phyloP scores from a whole-genome alignment of 2,113 vertebrate genomes.

The Illadopsis cleaveri region DNA sequence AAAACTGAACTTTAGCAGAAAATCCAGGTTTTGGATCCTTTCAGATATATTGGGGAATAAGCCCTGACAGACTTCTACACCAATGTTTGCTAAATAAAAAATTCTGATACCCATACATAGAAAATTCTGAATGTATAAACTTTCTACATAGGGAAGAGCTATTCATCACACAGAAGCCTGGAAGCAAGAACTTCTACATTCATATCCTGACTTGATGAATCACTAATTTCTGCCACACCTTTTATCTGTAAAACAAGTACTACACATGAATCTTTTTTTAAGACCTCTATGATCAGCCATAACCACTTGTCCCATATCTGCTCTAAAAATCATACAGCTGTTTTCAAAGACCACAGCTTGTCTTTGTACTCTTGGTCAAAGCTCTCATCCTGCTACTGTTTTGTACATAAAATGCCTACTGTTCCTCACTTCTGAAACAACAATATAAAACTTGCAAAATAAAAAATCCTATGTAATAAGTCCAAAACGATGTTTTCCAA shows the following conservation, averaged over 20 bases:
- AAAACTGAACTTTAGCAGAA: constrained; percentile 7
- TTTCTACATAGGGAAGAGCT: background rate
- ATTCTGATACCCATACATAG: background rate
- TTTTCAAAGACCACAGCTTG: background rate
- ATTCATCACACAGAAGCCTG: background rate
- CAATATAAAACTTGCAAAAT: background rate
- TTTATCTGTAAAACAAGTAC: background rate
- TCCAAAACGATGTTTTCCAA: background rate
- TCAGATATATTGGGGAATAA: background rate
- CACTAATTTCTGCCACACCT: background rate
- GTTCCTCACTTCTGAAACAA: background rate
- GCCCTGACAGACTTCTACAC: background rate
- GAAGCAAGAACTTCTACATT: background rate
- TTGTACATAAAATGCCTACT: background rate
- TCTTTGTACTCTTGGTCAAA: background rate
- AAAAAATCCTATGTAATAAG: background rate
- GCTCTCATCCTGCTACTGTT: background rate
- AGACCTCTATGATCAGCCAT: background rate
- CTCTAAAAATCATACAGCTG: background rate
- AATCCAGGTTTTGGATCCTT: background rate
- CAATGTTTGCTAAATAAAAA: background rate
- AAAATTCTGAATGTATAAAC: background rate
- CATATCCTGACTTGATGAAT: background rate
- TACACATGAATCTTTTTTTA: background rate
- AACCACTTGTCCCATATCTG: background rate